These are phyloP conservation scores for Semnopithecus entellus DNA, from an alignment of 2,113 vertebrate species.

Conservation along the genomic window DNA sequence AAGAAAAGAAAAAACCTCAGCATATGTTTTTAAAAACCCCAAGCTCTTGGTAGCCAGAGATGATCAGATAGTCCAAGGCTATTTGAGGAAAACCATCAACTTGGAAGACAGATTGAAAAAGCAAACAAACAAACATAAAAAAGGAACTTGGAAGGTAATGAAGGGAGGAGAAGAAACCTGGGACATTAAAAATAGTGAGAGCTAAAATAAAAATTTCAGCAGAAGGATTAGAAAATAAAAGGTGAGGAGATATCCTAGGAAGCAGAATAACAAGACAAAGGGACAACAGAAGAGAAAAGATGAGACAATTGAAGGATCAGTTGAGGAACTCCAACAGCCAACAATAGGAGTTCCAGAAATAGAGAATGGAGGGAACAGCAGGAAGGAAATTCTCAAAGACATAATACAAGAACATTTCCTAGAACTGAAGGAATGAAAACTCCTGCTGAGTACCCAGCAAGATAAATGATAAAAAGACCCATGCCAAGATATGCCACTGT, in stretches of 20 bases:
- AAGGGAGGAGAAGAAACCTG: background rate
- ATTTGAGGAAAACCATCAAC: slow-evolving; percentile 18
- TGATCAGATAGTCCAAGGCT: background rate
- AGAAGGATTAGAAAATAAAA: slow-evolving; percentile 37
- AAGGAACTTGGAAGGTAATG: slow-evolving; percentile 5
- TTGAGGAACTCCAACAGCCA: slow-evolving; percentile 44
- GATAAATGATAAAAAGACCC: slow-evolving; percentile 31
- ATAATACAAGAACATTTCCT: slow-evolving; percentile 38
- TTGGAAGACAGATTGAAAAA: background rate
- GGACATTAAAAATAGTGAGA: slow-evolving; percentile 20
- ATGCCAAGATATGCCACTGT: background rate
- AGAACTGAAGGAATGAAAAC: slow-evolving; percentile 45
- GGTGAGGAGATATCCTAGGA: slow-evolving; percentile 21
- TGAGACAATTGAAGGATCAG: slow-evolving; percentile 39
- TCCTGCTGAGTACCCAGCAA: slow-evolving; percentile 12
- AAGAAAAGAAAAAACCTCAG: background rate
- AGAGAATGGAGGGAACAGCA: slow-evolving; percentile 42
- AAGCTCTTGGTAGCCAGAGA: slow-evolving; percentile 6
- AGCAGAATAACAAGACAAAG: slow-evolving; percentile 36
- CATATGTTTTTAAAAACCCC: background rate
- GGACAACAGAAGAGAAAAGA: slow-evolving; percentile 5
- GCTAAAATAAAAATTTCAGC: slow-evolving; percentile 19
- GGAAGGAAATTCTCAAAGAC: slow-evolving; percentile 52
- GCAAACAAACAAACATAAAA: background rate
- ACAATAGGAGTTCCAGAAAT: slow-evolving; percentile 47